A percentile compares a stretch with the other conserved stretches of the same genome.
Evolutionary conservation across 1,140 invertebrate species (phyloP).

Genomic region (Trichonephila clavipes): DNA sequence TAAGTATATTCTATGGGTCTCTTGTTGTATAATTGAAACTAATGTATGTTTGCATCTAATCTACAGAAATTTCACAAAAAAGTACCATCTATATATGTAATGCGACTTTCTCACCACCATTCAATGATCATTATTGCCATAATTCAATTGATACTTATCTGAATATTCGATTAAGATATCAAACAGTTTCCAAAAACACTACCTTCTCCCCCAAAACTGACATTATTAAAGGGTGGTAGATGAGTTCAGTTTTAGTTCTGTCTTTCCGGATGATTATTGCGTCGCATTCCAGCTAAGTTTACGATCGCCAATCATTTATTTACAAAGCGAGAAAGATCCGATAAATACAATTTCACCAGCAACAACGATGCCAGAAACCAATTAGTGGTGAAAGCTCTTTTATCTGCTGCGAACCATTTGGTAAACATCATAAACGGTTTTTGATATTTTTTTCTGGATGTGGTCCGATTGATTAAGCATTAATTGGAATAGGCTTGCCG

Average conservation of each 20-base stretch:
- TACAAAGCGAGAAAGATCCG: not conserved
- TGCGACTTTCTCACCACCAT: not conserved
- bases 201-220: no score
- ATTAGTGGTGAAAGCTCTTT: slow-evolving; percentile 34
- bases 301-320: not conserved
- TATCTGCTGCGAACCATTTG: slow-evolving; percentile 13
- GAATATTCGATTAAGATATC: no score
- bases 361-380: not conserved
- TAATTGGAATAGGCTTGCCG: slow-evolving; percentile 4
- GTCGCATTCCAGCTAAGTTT: not conserved
- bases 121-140: not conserved
- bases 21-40: no score
- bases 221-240: not conserved
- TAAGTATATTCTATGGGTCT: no score
- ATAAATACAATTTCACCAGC: not conserved
- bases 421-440: slow-evolving; percentile 21
- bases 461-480: not conserved
- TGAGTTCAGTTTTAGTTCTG: not conserved
- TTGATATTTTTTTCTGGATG: not conserved
- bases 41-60: no score
- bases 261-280: not conserved
- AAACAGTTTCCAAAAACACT: no score
- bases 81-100: no score
- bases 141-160: not conserved
- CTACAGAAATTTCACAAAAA: no score